A percentile compares a stretch with the other conserved stretches of the same genome.
These are phyloP conservation scores for Mizuhopecten yessoensis DNA, from an alignment of 1,140 invertebrate genomes.

Conservation along the genomic window DNA sequence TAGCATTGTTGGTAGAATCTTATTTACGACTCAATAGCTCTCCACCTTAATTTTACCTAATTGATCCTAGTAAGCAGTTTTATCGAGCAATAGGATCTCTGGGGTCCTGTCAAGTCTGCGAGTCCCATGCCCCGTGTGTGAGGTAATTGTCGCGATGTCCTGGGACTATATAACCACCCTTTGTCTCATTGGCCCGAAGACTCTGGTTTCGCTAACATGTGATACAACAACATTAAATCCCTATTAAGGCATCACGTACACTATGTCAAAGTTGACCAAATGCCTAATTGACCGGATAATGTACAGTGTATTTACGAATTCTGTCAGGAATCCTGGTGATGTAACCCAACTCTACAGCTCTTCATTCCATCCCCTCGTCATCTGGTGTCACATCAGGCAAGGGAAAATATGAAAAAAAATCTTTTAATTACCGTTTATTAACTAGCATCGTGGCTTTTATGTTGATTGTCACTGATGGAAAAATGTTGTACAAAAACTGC, in stretches of 20 bases:
- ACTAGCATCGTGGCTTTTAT: neutral
- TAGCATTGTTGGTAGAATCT: neutral
- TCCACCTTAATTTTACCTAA: conserved; percentile 39
- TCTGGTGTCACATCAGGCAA: neutral
- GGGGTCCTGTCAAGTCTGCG: neutral
- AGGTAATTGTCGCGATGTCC: conserved; percentile 3
- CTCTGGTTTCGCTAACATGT: neutral
- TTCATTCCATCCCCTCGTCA: neutral
- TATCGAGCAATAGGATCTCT: neutral
- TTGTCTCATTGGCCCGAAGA: neutral
- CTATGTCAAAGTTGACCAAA: neutral
- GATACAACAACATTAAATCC: neutral
- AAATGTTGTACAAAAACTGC: neutral
- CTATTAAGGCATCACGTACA: neutral
- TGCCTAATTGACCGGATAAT: neutral
- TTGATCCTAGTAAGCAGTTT: conserved; percentile 38
- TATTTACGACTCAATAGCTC: conserved; percentile 1
- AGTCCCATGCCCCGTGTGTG: conserved; percentile 20
- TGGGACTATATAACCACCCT: neutral
- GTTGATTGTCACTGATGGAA: neutral
- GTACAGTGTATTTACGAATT: neutral
- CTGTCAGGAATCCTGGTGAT: neutral
- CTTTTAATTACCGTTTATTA: neutral
- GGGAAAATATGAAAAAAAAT: neutral
- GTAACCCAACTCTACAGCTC: neutral